Percentiles rank a stretch among this genome's conserved stretches.
Conservation (phyloP, 2,888 invertebrate genomes). For the Alloscopus bannaensis region DNA sequence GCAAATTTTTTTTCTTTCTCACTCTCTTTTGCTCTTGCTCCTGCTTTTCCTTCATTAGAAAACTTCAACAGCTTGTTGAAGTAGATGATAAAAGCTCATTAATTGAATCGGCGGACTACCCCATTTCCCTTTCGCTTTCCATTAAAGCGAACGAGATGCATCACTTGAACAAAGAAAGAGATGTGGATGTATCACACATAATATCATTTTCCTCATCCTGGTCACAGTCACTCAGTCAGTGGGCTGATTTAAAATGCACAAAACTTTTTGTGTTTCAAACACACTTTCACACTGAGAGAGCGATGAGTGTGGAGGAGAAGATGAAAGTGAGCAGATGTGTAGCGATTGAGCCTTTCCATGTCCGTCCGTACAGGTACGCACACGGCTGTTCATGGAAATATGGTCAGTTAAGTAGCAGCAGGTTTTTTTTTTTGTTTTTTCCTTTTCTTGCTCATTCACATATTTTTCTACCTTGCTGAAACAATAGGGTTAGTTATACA, state of each 20-base stretch:
- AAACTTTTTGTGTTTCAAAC: constrained; percentile 10
- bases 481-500: too few species aligned
- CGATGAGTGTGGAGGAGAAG: background rate
- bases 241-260: constrained; percentile 57
- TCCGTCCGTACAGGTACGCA: too few species aligned
- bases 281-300: background rate
- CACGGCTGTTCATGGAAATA: too few species aligned
- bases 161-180: background rate
- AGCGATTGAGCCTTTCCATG: too few species aligned
- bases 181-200: background rate
- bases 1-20: constrained; percentile 5
- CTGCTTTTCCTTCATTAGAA: too few species aligned
- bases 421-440: too few species aligned
- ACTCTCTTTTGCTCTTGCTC: too few species aligned
- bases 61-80: too few species aligned
- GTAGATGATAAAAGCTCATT: constrained; percentile 14
- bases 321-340: too few species aligned
- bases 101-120: background rate
- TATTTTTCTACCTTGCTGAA: too few species aligned
- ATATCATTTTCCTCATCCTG: constrained; percentile 19
- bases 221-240: constrained; percentile 61
- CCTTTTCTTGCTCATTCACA: too few species aligned
- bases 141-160: background rate
- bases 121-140: constrained; percentile 34
- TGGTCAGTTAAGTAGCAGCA: too few species aligned